Percentiles rank a stretch among this genome's conserved stretches.
phyloP scores from a whole-genome alignment of 64 coral and sea anemone species.

The Platygyra sinensis region DNA sequence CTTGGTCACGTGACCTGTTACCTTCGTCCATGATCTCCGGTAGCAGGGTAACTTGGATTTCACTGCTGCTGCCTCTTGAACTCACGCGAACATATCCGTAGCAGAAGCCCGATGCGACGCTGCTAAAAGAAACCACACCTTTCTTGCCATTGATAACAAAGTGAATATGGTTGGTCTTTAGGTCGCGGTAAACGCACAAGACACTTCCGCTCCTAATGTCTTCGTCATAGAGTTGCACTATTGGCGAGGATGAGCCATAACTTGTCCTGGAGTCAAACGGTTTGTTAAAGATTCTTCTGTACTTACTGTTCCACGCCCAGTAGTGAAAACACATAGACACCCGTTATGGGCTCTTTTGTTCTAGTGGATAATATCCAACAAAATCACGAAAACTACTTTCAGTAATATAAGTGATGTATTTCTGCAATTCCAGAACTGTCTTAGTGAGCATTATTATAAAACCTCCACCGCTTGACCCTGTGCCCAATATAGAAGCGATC shows the following conservation, averaged over 20 bases:
- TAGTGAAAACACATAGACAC: neutral
- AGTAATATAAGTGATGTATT: too few relatives aligned
- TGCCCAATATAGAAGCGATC: too few relatives aligned
- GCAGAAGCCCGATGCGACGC: neutral
- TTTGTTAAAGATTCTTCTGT: neutral
- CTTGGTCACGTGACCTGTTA: neutral
- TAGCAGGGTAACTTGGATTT: neutral
- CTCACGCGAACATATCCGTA: conserved; percentile 12
- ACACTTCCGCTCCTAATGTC: neutral
- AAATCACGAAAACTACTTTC: too few relatives aligned
- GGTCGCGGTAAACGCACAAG: neutral
- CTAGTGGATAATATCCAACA: too few relatives aligned
- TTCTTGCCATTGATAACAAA: conserved; percentile 14
- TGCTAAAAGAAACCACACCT: neutral
- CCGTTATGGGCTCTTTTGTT: too few relatives aligned
- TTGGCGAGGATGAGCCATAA: neutral
- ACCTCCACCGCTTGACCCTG: too few relatives aligned
- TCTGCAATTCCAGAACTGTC: too few relatives aligned
- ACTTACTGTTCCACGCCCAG: conserved; percentile 10
- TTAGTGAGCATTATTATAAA: too few relatives aligned
- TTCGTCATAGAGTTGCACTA: neutral
- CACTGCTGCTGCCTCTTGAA: neutral
- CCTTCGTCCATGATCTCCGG: neutral
- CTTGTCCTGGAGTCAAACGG: neutral
- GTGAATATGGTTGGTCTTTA: neutral